phyloP scores from a whole-genome alignment of 2,113 vertebrate species.

The Macrotis lagotis region DNA sequence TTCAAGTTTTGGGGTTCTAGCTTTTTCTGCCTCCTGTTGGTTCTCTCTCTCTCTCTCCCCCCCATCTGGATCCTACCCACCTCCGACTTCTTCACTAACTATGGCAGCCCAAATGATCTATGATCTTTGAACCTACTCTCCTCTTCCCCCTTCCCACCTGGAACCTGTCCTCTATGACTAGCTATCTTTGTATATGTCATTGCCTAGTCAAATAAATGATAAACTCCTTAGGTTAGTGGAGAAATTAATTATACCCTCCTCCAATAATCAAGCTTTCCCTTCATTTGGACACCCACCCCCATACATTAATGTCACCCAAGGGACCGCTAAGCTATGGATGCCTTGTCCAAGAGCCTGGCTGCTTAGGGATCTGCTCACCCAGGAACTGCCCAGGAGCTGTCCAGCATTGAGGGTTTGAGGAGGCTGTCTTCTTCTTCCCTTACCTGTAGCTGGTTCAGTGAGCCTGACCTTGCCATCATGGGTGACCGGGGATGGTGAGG shows the following conservation, averaged over 20 bases:
- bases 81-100: not conserved
- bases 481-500: constrained; percentile 67
- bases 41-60: not conserved
- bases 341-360: not conserved
- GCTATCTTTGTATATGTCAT: not conserved
- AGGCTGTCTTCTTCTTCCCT: constrained; percentile 22
- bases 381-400: not conserved
- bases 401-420: not conserved
- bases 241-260: not conserved
- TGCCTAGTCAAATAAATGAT: not conserved
- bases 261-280: not conserved
- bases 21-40: not conserved
- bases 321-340: not conserved
- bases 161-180: not conserved
- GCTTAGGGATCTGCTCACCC: not conserved
- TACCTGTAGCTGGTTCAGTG: constrained; percentile 81
- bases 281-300: not conserved
- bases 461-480: constrained; percentile 57
- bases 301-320: not conserved
- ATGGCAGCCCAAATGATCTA: not conserved
- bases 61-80: not conserved
- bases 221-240: not conserved
- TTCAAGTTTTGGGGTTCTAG: not conserved
- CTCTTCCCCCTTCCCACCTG: not conserved
- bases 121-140: not conserved